phyloP scores from a whole-genome alignment of 2,113 vertebrate genomes.

The Baryphthengus martii region DNA sequence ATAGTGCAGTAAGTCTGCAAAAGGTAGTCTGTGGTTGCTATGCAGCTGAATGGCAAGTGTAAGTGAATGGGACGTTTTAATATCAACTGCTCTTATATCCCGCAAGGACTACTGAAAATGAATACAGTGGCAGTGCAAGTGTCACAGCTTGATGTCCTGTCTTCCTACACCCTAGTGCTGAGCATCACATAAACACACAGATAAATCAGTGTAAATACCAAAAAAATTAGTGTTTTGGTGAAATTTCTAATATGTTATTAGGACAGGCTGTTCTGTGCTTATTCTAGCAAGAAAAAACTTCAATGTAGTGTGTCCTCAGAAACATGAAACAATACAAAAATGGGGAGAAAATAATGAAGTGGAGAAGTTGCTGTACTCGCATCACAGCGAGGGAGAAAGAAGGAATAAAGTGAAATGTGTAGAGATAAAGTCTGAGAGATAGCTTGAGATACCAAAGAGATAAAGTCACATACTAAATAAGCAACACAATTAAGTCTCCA shows the following conservation, averaged over 20 bases:
- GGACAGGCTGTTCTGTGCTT: background rate
- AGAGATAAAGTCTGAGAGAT: background rate
- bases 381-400: background rate
- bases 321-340: background rate
- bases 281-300: background rate
- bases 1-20: slow-evolving; percentile 22
- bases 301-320: background rate
- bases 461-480: background rate
- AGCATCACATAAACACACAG: background rate
- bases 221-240: background rate
- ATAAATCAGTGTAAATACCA: background rate
- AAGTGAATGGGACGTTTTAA: slow-evolving; percentile 11
- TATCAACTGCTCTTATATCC: background rate
- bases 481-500: background rate
- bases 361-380: background rate
- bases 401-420: background rate
- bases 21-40: slow-evolving; percentile 27
- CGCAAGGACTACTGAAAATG: background rate
- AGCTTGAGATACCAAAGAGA: background rate
- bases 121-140: background rate
- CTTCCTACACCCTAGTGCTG: background rate
- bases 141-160: background rate
- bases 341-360: background rate
- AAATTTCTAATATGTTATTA: background rate
- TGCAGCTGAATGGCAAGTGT: slow-evolving; percentile 33